Percentiles rank a stretch among this genome's conserved stretches.
Evolutionary conservation across 2,888 invertebrate species (phyloP).

Genomic region (Hemicrepidius hirtus): DNA sequence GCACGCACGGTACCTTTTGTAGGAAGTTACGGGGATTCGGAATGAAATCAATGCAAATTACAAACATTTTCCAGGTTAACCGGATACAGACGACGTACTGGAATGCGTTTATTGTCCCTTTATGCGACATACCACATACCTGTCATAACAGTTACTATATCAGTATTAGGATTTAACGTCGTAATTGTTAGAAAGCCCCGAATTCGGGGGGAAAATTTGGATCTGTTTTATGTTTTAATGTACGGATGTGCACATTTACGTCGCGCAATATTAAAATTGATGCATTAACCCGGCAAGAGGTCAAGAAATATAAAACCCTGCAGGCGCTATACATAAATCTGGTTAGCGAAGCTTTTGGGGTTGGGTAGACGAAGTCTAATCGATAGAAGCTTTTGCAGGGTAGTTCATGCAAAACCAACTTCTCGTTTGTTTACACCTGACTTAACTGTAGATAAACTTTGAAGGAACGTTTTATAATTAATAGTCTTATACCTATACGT

Average conservation of each 20-base stretch:
- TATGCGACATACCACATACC: slow-evolving; percentile 15
- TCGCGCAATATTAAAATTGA: slow-evolving; percentile 38
- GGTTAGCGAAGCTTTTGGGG: slow-evolving; percentile 42
- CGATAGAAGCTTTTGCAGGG: slow-evolving; percentile 50
- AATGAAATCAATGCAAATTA: slow-evolving; percentile 33
- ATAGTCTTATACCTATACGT: neutral
- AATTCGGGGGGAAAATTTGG: neutral
- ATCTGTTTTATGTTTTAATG: neutral
- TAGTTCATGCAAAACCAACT: slow-evolving; percentile 50
- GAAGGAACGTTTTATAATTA: slow-evolving; percentile 5
- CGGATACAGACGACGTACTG: slow-evolving; percentile 38
- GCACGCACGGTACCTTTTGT: slow-evolving; percentile 11
- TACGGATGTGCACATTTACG: neutral
- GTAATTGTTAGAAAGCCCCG: slow-evolving; percentile 1
- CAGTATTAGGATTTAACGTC: slow-evolving; percentile 16
- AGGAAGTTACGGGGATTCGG: slow-evolving; percentile 2
- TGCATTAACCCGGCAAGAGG: slow-evolving; percentile 39
- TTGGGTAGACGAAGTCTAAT: slow-evolving; percentile 37
- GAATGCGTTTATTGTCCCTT: slow-evolving; percentile 32
- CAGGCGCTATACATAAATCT: slow-evolving; percentile 48
- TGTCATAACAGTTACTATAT: slow-evolving; percentile 29
- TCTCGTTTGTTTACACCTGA: slow-evolving; percentile 50
- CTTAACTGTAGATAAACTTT: slow-evolving; percentile 26
- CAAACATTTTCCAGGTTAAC: slow-evolving; percentile 40
- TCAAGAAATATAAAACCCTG: slow-evolving; percentile 45